Evolutionary conservation across 1,140 invertebrate species (phyloP).

Genomic region (Asbolus verrucosus): DNA sequence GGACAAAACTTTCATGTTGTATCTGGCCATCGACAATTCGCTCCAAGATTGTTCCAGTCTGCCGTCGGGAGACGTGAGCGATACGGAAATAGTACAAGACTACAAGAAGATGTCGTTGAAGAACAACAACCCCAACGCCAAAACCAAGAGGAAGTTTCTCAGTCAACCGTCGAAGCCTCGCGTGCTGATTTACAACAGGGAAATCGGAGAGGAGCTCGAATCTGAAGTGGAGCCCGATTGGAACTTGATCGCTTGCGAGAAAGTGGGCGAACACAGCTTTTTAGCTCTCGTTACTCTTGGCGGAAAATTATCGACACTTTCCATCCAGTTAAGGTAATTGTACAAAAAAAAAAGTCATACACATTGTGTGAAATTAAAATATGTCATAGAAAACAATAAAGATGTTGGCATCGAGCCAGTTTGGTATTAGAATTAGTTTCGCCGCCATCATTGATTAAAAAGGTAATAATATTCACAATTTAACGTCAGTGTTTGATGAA

Average conservation of each 20-base stretch:
- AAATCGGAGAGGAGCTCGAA: conserved; percentile 70
- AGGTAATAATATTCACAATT: too few relatives aligned
- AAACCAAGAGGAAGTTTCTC: conserved; percentile 66
- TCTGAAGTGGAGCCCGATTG: conserved; percentile 74
- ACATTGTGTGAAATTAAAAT: too few relatives aligned
- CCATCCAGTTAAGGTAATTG: conserved; percentile 71
- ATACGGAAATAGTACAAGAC: conserved; percentile 84
- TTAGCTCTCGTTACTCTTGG: conserved; percentile 76
- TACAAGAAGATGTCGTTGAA: conserved; percentile 80
- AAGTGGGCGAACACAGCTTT: conserved; percentile 74
- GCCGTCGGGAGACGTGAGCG: conserved; percentile 73
- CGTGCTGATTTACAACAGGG: conserved; percentile 71
- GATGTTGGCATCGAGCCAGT: too few relatives aligned
- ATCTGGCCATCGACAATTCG: conserved; percentile 79
- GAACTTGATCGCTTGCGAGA: conserved; percentile 73
- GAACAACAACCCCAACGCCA: conserved; percentile 59
- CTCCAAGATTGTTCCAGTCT: conserved; percentile 85
- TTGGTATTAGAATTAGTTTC: too few relatives aligned
- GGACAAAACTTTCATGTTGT: conserved; percentile 81
- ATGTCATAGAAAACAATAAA: too few relatives aligned
- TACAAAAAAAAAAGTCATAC: too few relatives aligned
- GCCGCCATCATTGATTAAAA: too few relatives aligned
- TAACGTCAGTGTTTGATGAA: too few relatives aligned
- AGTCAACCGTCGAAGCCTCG: conserved; percentile 73
- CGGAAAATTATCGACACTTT: conserved; percentile 73